Percentiles rank a stretch among this genome's conserved stretches.
These are phyloP conservation scores for Drosophila mimica DNA, from an alignment of 2,888 invertebrate genomes.

Conservation along the genomic window DNA sequence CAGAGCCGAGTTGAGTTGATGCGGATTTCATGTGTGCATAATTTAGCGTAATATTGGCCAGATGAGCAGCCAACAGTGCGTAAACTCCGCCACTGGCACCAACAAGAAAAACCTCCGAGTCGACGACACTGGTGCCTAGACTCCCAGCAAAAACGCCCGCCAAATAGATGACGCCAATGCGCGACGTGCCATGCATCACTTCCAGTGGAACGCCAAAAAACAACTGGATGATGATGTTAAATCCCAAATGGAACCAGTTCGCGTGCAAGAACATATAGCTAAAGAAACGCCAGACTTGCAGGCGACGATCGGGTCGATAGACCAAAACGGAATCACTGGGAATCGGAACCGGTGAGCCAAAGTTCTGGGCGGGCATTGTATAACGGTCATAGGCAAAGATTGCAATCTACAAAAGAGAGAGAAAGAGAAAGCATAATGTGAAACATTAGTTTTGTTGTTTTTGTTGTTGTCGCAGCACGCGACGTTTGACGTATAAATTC, in stretches of 20 bases:
- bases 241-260: slow-evolving; percentile 97
- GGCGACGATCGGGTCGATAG: slow-evolving; percentile 95
- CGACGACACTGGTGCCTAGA: slow-evolving; percentile 94
- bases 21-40: slow-evolving; percentile 98
- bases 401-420: slow-evolving; percentile 90
- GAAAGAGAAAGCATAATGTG: slow-evolving; percentile 9
- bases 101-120: slow-evolving; percentile 96
- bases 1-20: slow-evolving; percentile 94
- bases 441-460: slow-evolving; percentile 51
- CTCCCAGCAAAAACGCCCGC: slow-evolving; percentile 96
- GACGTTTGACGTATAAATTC: slow-evolving; percentile 40
- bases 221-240: slow-evolving; percentile 97
- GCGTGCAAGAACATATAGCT: slow-evolving; percentile 98
- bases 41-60: slow-evolving; percentile 97
- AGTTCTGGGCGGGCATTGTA: slow-evolving; percentile 87
- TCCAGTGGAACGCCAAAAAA: slow-evolving; percentile 97
- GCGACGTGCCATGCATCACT: slow-evolving; percentile 97
- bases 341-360: slow-evolving; percentile 95
- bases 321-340: slow-evolving; percentile 97
- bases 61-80: slow-evolving; percentile 96
- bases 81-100: slow-evolving; percentile 99
- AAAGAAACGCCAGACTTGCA: slow-evolving; percentile 97
- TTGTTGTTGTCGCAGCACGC: slow-evolving; percentile 64
- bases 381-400: slow-evolving; percentile 97
- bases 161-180: slow-evolving; percentile 95